Evolutionary conservation across 2,797 vertebrate species (phyloP).

Genomic region (Sebastes trivittatus): DNA sequence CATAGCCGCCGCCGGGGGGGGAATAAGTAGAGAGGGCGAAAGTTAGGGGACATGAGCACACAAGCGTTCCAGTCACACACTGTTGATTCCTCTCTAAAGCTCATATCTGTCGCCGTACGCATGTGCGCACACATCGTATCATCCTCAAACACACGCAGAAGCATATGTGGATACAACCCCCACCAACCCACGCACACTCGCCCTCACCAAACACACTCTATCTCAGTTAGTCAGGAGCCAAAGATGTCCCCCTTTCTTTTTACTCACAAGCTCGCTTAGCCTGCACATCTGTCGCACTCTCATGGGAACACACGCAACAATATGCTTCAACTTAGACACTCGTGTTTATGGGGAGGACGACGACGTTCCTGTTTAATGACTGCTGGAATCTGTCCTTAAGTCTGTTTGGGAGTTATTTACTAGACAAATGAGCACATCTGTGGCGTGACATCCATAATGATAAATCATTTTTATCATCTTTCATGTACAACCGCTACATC

Average conservation of each 20-base stretch:
- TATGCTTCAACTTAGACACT: slow-evolving; percentile 60
- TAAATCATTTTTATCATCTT: slow-evolving; percentile 25
- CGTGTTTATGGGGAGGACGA: slow-evolving; percentile 30
- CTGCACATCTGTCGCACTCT: slow-evolving; percentile 69
- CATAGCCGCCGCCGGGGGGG: slow-evolving; percentile 6
- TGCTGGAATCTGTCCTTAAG: slow-evolving; percentile 48
- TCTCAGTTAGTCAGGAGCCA: slow-evolving; percentile 39
- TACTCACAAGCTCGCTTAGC: slow-evolving; percentile 46
- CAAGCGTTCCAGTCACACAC: neutral
- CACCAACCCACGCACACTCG: neutral
- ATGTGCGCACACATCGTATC: slow-evolving; percentile 41
- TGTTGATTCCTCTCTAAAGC: slow-evolving; percentile 8
- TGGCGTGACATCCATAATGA: slow-evolving; percentile 20
- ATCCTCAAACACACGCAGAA: slow-evolving; percentile 16
- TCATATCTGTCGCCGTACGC: slow-evolving; percentile 27
- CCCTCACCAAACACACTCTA: neutral
- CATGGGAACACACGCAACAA: slow-evolving; percentile 50
- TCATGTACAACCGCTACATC: neutral
- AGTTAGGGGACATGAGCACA: slow-evolving; percentile 5
- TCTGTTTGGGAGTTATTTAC: slow-evolving; percentile 46
- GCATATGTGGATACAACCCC: slow-evolving; percentile 8
- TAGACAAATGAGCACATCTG: slow-evolving; percentile 57
- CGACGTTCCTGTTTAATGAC: slow-evolving; percentile 55
- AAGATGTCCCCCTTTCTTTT: slow-evolving; percentile 15
- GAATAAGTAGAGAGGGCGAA: slow-evolving; percentile 18